Evolutionary conservation across 35 echinoderm and acorn worm species (phyloP).

Genomic region (Apostichopus californicus): DNA sequence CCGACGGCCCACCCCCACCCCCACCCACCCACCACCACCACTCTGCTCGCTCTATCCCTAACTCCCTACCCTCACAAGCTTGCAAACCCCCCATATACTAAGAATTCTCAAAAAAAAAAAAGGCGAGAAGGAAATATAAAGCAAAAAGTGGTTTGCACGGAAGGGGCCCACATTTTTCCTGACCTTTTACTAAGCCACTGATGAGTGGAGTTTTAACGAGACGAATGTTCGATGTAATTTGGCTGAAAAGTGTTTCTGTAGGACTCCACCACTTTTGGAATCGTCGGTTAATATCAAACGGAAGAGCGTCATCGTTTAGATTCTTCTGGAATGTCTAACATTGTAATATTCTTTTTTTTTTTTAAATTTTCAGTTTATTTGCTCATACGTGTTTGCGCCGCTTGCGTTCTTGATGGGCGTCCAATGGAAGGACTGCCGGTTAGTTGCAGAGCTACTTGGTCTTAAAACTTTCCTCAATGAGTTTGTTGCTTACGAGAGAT

Average conservation of each 20-base stretch:
- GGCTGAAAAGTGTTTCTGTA: background rate
- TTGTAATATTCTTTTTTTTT: background rate
- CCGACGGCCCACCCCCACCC: too few species aligned
- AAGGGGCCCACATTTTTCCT: too few species aligned
- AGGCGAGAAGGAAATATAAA: too few species aligned
- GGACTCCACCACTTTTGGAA: background rate
- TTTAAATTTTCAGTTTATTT: constrained; percentile 58
- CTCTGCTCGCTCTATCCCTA: too few species aligned
- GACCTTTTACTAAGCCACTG: too few species aligned
- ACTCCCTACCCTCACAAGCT: too few species aligned
- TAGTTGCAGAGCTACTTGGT: constrained; percentile 72
- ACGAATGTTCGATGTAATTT: background rate
- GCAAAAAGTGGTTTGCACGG: too few species aligned
- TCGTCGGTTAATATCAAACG: background rate
- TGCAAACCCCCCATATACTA: too few species aligned
- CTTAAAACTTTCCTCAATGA: constrained; percentile 82
- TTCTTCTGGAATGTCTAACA: background rate
- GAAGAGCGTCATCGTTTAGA: background rate
- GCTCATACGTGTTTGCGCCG: constrained; percentile 81
- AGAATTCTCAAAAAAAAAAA: too few species aligned
- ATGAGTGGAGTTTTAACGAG: too few species aligned
- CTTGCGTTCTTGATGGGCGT: constrained; percentile 79
- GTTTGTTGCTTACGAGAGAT: constrained; percentile 75
- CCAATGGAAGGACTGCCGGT: constrained; percentile 67
- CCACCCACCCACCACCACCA: too few species aligned